These are phyloP conservation scores for Nanger granti DNA, from an alignment of 2,113 vertebrate genomes.

Conservation along the genomic window DNA sequence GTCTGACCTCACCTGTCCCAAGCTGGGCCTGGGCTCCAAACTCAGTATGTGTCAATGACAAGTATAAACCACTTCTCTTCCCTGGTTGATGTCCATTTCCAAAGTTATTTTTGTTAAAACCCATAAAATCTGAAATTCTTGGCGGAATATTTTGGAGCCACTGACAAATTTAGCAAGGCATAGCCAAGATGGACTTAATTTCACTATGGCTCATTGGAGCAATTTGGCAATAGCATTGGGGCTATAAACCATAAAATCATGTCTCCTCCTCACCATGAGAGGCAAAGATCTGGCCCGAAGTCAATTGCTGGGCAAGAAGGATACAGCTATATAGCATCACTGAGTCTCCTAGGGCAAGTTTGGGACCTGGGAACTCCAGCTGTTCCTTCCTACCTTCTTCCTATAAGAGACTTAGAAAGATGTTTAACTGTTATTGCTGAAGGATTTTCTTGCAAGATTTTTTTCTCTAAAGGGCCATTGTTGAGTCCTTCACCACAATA, in stretches of 20 bases:
- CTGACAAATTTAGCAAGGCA: not conserved
- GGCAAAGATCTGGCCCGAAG: not conserved
- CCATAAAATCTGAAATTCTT: conserved; percentile 19
- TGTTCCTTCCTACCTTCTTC: not conserved
- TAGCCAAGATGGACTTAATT: conserved; percentile 15
- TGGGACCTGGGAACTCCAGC: not conserved
- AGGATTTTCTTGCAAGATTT: not conserved
- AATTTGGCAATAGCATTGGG: not conserved
- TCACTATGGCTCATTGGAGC: not conserved
- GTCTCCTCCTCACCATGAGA: conserved; percentile 3
- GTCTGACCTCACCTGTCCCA: not conserved
- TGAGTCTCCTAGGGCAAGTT: not conserved
- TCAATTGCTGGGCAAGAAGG: not conserved
- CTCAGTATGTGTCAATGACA: not conserved
- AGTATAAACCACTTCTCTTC: conserved; percentile 18
- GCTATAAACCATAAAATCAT: not conserved
- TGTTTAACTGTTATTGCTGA: not conserved
- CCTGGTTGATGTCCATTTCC: not conserved
- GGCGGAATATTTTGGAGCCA: not conserved
- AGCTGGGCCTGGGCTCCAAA: not conserved
- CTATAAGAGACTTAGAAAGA: not conserved
- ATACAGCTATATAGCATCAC: not conserved
- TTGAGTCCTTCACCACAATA: not conserved
- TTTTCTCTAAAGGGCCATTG: not conserved
- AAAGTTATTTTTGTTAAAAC: conserved; percentile 24